Evolutionary conservation across 2,888 invertebrate species (phyloP), one percentile per base, ranked within the genome.

Genomic region (Drosophila tripunctata): DNA sequence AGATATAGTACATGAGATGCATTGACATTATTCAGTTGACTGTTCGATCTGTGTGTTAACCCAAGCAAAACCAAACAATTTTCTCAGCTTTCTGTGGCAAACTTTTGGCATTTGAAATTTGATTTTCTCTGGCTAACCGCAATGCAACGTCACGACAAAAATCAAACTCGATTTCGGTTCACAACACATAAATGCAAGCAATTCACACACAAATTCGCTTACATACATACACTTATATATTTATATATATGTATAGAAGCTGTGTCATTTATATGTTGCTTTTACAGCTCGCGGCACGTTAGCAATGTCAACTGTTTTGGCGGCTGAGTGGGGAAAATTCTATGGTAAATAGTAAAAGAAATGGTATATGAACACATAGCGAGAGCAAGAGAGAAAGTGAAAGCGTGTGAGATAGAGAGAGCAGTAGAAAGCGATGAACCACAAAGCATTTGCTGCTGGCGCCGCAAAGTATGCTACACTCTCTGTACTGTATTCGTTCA

Each of bases 391-490:
- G 41, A 31, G 27, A 17, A 12, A 7, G 19, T 12, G 30, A 31
- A n/a, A n/a, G n/a, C n/a, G 30, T 1, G 5, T 22, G 60, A 60
- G 36, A 43, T 7, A 52, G 65, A 54, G 40, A 21, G 38, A 30
- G 8, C 4, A 12, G 12, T 12, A 45, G 50, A 38, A 47, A 43
- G 55, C 14, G 22, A 8, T 41, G 52, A 43, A 64, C 64, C 78
- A 45, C 67, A 62, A 44, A 56, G 61, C 62, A 64, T 74, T 76
- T 70, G 33, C 48, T 58, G 40, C 48, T 44, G 63, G 51, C 68
- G 75, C 84, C 79, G 27, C 63, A 72, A 66, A 78, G 61, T 64
- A 78, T 75, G 75, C 72, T 43, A 45, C 76, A 64, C 31, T 63
- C 44, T 55, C 15, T 60, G 50, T 4, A 4, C 15, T 14, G 0